phyloP scores from a whole-genome alignment of 92 coral and sea anemone genomes.

The Actinernus sp. region DNA sequence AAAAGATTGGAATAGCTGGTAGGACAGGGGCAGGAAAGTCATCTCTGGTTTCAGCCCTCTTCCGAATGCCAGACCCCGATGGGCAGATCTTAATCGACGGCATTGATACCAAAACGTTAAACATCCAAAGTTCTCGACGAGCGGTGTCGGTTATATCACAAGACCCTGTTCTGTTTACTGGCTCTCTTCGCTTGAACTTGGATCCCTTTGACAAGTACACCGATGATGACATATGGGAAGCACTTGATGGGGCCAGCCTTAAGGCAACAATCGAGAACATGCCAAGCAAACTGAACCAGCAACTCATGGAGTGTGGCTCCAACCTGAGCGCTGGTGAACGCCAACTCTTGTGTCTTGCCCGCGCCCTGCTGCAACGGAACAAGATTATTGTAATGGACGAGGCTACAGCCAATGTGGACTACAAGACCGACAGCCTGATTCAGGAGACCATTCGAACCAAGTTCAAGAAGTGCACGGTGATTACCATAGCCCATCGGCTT shows the following conservation, averaged over 20 bases:
- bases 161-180: conserved; percentile 47
- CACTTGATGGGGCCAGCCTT: conserved; percentile 38
- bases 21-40: conserved; percentile 53
- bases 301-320: conserved; percentile 21
- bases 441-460: conserved; percentile 45
- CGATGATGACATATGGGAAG: conserved; percentile 48
- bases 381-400: conserved; percentile 46
- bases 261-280: conserved; percentile 13
- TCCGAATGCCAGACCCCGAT: conserved; percentile 45
- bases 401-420: conserved; percentile 43
- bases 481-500: conserved; percentile 41
- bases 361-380: conserved; percentile 30
- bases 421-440: conserved; percentile 30
- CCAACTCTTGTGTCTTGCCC: conserved; percentile 40
- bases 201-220: conserved; percentile 34
- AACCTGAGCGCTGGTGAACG: conserved; percentile 53
- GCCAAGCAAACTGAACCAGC: conserved; percentile 17
- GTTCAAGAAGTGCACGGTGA: conserved; percentile 30
- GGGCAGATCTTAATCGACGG: conserved; percentile 34
- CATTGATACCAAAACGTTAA: conserved; percentile 2
- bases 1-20: conserved; percentile 41
- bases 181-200: conserved; percentile 31
- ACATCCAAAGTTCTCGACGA: conserved; percentile 33
- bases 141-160: conserved; percentile 42
- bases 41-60: conserved; percentile 31